phyloP scores from a whole-genome alignment of 2,113 vertebrate species.

The Corythoichthys haematopterus region DNA sequence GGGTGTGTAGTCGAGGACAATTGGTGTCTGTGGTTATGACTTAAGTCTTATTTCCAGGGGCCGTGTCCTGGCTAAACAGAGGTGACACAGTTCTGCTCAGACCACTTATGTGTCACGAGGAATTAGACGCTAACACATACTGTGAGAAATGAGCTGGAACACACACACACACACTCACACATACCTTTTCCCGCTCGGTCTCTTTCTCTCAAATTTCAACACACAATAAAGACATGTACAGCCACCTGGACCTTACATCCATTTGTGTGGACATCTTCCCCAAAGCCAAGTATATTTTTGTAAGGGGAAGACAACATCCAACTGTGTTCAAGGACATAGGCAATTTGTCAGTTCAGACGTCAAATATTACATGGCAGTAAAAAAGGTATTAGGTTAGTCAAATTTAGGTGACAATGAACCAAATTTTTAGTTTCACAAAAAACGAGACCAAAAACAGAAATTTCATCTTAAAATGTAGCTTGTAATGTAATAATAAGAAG shows the following conservation, averaged over 20 bases:
- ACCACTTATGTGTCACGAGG: constrained; percentile 62
- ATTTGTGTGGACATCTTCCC: background rate
- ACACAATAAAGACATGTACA: background rate
- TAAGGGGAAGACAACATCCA: background rate
- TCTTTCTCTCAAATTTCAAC: constrained; percentile 1
- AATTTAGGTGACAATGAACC: too few species aligned
- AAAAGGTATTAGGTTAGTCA: background rate
- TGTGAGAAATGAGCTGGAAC: constrained; percentile 41
- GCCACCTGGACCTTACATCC: background rate
- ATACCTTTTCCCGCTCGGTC: background rate
- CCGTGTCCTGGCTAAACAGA: constrained; percentile 68
- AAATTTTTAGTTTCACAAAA: too few species aligned
- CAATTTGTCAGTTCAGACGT: background rate
- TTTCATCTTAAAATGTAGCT: too few species aligned
- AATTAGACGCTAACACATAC: constrained; percentile 64
- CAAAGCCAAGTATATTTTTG: background rate
- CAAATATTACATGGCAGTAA: background rate
- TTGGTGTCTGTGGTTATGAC: constrained; percentile 60
- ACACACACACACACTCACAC: constrained; percentile 12
- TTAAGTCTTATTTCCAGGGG: constrained; percentile 68
- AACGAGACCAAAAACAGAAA: too few species aligned
- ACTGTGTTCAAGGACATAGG: background rate
- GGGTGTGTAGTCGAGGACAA: constrained; percentile 31
- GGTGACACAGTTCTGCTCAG: constrained; percentile 60
- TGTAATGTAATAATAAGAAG: too few species aligned